A percentile compares a stretch with the other conserved stretches of the same genome.
Conservation (phyloP, 2,113 vertebrate genomes). For the Eulemur macaco region DNA sequence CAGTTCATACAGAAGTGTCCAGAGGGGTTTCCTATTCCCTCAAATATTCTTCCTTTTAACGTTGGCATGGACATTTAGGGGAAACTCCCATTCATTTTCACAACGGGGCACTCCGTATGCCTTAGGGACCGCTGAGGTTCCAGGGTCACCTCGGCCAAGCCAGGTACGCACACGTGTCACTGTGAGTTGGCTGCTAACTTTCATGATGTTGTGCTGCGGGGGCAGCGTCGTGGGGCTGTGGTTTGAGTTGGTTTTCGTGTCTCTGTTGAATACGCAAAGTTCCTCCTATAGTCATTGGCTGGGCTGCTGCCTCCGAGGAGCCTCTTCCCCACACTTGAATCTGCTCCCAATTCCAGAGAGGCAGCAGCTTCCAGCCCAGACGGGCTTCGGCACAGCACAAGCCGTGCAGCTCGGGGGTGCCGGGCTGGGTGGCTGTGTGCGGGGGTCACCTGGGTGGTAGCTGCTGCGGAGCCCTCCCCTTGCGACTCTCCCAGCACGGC, state of each 20-base stretch:
- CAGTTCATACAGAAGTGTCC: neutral
- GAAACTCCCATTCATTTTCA: neutral
- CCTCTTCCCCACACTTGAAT: neutral
- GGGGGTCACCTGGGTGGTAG: constrained; percentile 54
- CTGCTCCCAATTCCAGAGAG: constrained; percentile 17
- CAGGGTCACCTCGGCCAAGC: neutral
- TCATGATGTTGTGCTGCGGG: neutral
- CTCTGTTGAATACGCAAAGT: neutral
- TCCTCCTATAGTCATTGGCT: neutral
- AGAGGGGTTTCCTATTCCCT: neutral
- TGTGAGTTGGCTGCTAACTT: neutral
- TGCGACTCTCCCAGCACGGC: neutral
- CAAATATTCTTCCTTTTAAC: neutral
- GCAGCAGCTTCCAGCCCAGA: constrained; percentile 16
- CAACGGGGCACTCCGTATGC: neutral
- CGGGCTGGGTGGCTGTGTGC: neutral
- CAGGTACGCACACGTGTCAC: accelerated
- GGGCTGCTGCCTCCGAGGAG: constrained; percentile 10
- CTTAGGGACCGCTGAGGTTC: neutral
- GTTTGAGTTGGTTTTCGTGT: neutral
- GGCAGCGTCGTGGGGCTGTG: neutral
- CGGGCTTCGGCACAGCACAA: neutral
- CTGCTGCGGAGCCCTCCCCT: neutral
- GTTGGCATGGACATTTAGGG: neutral
- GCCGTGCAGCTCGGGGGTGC: neutral